phyloP scores from a whole-genome alignment of 2,888 invertebrate genomes.

The Metopia argyrocephala region DNA sequence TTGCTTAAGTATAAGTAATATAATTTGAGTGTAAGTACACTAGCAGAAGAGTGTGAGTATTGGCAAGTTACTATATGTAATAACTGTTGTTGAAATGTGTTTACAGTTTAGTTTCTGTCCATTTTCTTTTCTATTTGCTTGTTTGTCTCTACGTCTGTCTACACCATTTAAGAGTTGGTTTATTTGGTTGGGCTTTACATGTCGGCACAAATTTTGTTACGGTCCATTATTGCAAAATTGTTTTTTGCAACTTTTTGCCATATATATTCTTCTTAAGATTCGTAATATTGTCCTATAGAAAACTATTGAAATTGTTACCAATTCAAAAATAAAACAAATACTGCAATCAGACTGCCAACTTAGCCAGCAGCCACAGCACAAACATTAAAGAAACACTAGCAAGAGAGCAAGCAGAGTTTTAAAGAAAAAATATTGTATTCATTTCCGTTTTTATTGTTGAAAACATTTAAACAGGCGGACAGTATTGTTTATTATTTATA shows the following conservation, averaged over 20 bases:
- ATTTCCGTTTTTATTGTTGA: slow-evolving; percentile 48
- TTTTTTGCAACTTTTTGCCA: slow-evolving; percentile 28
- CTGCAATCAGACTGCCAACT: no score
- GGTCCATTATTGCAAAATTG: slow-evolving; percentile 59
- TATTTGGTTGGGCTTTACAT: slow-evolving; percentile 54
- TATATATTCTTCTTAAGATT: neutral
- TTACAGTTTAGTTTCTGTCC: slow-evolving; percentile 10
- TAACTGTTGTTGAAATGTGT: slow-evolving; percentile 37
- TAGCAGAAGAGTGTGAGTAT: neutral
- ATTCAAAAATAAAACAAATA: slow-evolving; percentile 47
- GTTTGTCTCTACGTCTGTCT: slow-evolving; percentile 7
- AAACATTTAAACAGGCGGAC: slow-evolving; percentile 54
- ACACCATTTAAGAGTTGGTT: slow-evolving; percentile 16
- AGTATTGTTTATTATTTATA: slow-evolving; percentile 59
- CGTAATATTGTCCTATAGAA: neutral
- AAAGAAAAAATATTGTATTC: slow-evolving; percentile 25
- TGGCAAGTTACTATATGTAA: neutral
- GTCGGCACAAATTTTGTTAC: slow-evolving; percentile 59
- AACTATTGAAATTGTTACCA: slow-evolving; percentile 44
- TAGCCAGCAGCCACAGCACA: neutral
- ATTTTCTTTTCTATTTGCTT: neutral
- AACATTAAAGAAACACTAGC: neutral
- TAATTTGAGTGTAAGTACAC: neutral
- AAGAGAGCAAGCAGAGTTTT: neutral
- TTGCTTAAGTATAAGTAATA: neutral